Evolutionary conservation across 1,140 invertebrate species (phyloP), one percentile per base, ranked within the genome.

Genomic region (Cherax destructor): DNA sequence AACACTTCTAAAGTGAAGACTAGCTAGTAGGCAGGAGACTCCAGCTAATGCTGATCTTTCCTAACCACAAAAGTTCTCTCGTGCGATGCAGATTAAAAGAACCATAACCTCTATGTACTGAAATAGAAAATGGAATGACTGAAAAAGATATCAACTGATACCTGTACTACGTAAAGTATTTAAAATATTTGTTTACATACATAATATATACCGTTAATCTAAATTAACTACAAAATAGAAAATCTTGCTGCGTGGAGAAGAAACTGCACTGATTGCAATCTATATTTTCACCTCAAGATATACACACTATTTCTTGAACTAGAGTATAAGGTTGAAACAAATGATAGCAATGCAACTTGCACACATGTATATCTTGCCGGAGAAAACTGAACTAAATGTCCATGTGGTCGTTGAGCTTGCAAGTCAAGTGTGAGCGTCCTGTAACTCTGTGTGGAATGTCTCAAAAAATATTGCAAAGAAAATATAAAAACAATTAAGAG

Each of bases 361-460:
- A 65, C 11, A 21, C 21, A 18, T 74, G 69, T 30, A 30, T 74
- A 21, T 74, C 69, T 74, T 74, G 69, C 30, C 7, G 24, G 69
- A n/a, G 30, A 30, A 56, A 74, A 30, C 1, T 30, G 6, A 21
- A 74, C 69, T 74, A 74, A 74, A 0, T 74, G 6, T 74, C 69
- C 69, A 59, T 59, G 13, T 13, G 56, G 13, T 81, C 21, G 24
- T 16, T 59, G 30, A 59, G n/a, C 50, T 81, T 81, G 79, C 79
- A 81, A 11, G 79, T 81, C 24, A 21, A 81, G 50, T 52, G 69
- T 56, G 79, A 81, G 79, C 56, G 79, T 81, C 79, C 79, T 81
- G 79, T 30, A 24, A 81, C 79, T 81, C 79, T 81, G 79, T 80
- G 52, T 81, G 69, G 30, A 24, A 21, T 56, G 50, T 56, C n/a